Conservation (phyloP, 2,888 invertebrate genomes). For the Pardosa pseudoannulata region DNA sequence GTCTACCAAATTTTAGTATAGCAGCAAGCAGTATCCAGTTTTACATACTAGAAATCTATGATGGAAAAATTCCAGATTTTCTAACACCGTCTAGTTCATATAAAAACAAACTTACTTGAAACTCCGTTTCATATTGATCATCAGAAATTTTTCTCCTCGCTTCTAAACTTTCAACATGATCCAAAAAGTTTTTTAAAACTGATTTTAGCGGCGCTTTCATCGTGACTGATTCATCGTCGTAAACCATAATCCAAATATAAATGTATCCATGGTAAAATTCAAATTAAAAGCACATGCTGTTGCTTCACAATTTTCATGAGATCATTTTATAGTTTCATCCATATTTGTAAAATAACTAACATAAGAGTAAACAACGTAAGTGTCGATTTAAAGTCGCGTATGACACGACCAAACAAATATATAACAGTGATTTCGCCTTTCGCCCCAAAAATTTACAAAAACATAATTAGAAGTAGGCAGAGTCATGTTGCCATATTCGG, state of each 20-base stretch:
- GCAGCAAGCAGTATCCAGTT: no score
- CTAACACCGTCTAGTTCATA: no score
- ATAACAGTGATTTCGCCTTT: constrained; percentile 25
- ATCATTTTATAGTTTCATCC: no score
- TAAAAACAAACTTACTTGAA: constrained; percentile 77
- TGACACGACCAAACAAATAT: neutral
- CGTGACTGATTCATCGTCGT: neutral
- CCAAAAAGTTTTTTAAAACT: constrained; percentile 79
- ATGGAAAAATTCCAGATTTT: no score
- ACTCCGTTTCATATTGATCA: constrained; percentile 79
- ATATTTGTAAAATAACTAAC: no score
- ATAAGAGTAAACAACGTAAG: no score
- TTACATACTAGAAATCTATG: no score
- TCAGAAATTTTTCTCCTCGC: constrained; percentile 76
- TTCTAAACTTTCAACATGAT: constrained; percentile 79
- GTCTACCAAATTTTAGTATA: no score
- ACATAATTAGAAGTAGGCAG: constrained; percentile 33
- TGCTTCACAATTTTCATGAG: no score
- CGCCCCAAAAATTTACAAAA: constrained; percentile 63
- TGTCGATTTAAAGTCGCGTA: no score
- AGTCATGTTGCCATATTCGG: constrained; percentile 8
- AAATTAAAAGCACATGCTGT: no score
- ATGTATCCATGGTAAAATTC: neutral
- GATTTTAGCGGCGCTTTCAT: constrained; percentile 75
- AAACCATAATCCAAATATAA: neutral